Evolutionary conservation across 2,888 invertebrate species (phyloP).

Genomic region (Ichneumoninae sp.): DNA sequence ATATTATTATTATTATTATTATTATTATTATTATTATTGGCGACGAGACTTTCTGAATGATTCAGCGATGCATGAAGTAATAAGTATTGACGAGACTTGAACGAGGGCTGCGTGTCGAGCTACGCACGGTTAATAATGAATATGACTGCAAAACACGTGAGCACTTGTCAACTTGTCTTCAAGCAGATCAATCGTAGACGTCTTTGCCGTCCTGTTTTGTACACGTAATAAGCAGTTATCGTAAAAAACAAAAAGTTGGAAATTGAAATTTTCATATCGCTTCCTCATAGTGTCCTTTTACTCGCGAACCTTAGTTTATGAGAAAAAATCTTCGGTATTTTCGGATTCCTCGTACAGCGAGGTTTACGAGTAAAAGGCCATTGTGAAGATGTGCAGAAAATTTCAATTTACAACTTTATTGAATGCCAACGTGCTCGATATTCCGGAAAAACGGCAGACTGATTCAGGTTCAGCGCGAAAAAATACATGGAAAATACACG

Average conservation of each 20-base stretch:
- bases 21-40: background rate
- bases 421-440: too few species aligned
- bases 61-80: constrained; percentile 7
- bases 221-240: background rate
- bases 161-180: background rate
- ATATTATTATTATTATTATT: background rate
- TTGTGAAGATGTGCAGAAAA: too few species aligned
- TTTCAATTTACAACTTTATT: too few species aligned
- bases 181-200: background rate
- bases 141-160: background rate
- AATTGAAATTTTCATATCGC: too few species aligned
- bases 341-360: too few species aligned
- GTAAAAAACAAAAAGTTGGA: background rate
- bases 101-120: constrained; percentile 20
- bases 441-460: too few species aligned
- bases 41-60: constrained; percentile 13
- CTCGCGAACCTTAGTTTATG: too few species aligned
- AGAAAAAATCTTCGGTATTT: background rate
- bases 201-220: background rate
- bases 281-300: too few species aligned
- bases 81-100: constrained; percentile 7
- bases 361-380: too few species aligned
- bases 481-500: too few species aligned
- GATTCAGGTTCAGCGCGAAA: too few species aligned
- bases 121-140: background rate